These are phyloP conservation scores for Serilophus lunatus DNA, from an alignment of 2,113 vertebrate species.

Conservation along the genomic window DNA sequence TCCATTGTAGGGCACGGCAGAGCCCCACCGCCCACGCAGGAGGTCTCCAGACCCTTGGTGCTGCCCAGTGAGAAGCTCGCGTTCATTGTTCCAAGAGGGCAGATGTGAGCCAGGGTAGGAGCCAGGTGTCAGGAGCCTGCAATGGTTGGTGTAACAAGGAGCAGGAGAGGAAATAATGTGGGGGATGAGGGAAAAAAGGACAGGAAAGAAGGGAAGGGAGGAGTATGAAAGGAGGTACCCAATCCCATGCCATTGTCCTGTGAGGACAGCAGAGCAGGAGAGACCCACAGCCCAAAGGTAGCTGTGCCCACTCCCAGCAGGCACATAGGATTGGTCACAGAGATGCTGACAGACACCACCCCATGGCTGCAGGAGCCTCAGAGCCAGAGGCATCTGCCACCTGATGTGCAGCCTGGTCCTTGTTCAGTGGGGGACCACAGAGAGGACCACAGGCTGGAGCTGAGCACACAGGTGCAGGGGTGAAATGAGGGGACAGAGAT, in stretches of 20 bases:
- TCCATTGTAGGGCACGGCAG: neutral
- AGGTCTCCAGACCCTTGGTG: neutral
- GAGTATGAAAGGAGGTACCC: neutral
- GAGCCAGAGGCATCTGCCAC: neutral
- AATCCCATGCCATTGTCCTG: neutral
- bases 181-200: fast-evolving
- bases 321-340: neutral
- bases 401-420: neutral
- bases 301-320: neutral
- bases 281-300: neutral
- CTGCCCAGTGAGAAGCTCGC: neutral
- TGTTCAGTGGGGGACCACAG: fast-evolving
- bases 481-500: neutral
- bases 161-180: neutral
- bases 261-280: fast-evolving
- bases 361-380: neutral
- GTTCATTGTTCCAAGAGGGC: neutral
- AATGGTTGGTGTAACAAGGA: fast-evolving
- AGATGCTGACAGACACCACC: neutral
- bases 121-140: neutral
- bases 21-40: fast-evolving
- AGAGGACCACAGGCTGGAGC: neutral
- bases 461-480: fast-evolving
- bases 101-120: neutral
- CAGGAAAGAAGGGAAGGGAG: neutral